phyloP scores from a whole-genome alignment of 2,797 vertebrate genomes.

The Falco berigora region DNA sequence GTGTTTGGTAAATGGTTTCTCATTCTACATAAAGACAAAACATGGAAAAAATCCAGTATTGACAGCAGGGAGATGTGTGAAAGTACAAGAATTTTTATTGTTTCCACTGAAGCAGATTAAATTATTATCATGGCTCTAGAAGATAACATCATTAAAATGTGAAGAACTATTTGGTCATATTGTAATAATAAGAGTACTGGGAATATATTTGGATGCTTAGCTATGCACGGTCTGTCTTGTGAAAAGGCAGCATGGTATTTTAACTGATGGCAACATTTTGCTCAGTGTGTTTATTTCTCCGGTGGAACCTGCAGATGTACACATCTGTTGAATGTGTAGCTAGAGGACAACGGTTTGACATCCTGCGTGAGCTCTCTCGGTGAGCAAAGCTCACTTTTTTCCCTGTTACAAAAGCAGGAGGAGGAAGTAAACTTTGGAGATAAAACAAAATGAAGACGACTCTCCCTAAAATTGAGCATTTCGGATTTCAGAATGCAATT shows the following conservation, averaged over 20 bases:
- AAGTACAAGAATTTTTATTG: conserved; percentile 5
- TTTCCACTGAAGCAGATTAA: conserved; percentile 19
- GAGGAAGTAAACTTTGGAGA: not conserved
- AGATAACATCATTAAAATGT: conserved; percentile 13
- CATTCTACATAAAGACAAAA: not conserved
- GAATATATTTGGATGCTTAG: not conserved
- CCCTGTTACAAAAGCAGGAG: not conserved
- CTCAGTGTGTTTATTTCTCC: not conserved
- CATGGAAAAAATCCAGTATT: not conserved
- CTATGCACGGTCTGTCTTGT: not conserved
- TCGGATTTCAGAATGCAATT: not conserved
- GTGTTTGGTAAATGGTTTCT: not conserved
- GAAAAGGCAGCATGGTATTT: not conserved
- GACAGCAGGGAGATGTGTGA: not conserved
- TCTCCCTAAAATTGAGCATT: not conserved
- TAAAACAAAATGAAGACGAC: not conserved
- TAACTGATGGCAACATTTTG: not conserved
- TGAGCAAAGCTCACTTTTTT: not conserved
- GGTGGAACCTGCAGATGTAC: not conserved
- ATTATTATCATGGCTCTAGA: not conserved
- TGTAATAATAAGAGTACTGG: not conserved
- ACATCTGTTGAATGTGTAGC: not conserved
- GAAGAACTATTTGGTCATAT: not conserved
- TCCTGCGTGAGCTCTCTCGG: not conserved
- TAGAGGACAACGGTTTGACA: not conserved